Conservation (phyloP, 2,113 vertebrate species). For the Ovis canadensis region DNA sequence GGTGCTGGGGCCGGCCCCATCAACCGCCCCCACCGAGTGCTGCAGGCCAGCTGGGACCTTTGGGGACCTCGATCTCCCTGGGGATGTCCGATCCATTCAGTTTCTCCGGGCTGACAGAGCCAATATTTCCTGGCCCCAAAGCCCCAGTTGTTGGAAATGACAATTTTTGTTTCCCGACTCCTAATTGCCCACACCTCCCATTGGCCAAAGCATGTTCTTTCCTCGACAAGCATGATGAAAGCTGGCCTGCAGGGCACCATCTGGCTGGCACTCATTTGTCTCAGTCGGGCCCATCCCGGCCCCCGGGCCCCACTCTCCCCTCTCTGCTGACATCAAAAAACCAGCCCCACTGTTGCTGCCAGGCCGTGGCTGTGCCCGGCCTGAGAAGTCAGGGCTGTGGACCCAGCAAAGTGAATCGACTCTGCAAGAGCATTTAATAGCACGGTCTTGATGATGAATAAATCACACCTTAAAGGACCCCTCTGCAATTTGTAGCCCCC, state of each 20-base stretch:
- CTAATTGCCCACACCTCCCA: neutral
- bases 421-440: constrained; percentile 63
- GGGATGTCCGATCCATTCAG: neutral
- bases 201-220: neutral
- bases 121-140: neutral
- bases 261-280: constrained; percentile 41
- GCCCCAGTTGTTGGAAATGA: neutral
- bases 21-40: no score
- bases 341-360: neutral
- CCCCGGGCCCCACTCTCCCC: neutral
- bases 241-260: neutral
- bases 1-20: accelerated
- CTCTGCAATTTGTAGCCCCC: constrained; percentile 63
- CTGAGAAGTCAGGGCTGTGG: neutral
- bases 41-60: neutral
- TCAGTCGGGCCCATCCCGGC: constrained; percentile 26
- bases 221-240: neutral
- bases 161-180: neutral
- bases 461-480: constrained; percentile 61
- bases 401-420: neutral
- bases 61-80: neutral
- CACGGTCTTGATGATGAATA: constrained; percentile 44
- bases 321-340: constrained; percentile 33
- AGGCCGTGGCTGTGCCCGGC: neutral
- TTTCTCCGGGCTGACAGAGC: neutral